Percentiles rank a stretch among this genome's conserved stretches.
These are phyloP conservation scores for Pheosia tremula DNA, from an alignment of 2,888 invertebrate genomes.

Conservation along the genomic window DNA sequence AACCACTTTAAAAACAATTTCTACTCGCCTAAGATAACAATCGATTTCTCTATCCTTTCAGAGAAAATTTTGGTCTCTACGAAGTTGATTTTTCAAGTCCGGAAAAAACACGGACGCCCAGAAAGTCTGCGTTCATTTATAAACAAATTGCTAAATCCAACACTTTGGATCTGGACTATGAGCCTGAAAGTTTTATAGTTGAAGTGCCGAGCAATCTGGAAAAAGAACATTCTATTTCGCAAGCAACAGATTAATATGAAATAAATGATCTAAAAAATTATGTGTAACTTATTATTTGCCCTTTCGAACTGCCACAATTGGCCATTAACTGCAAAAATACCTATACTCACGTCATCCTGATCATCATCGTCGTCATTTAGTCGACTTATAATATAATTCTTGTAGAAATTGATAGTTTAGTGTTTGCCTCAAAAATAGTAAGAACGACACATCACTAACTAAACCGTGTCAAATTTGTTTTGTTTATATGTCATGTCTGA, in stretches of 20 bases:
- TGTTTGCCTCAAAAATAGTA: constrained; percentile 6
- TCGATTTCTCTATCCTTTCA: constrained; percentile 55
- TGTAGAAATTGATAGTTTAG: too few species aligned
- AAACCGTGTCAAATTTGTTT: constrained; percentile 48
- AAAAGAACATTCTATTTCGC: constrained; percentile 5
- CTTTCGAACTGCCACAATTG: too few species aligned
- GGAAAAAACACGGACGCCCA: constrained; percentile 84
- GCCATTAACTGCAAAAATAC: too few species aligned
- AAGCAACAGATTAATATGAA: too few species aligned
- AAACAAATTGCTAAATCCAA: constrained; percentile 72
- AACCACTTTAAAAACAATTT: background rate
- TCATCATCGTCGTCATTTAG: too few species aligned
- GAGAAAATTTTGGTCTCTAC: constrained; percentile 88
- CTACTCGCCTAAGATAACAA: too few species aligned
- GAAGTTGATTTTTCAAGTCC: constrained; percentile 86
- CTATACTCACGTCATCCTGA: too few species aligned
- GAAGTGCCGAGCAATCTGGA: constrained; percentile 27
- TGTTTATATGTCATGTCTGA: constrained; percentile 72
- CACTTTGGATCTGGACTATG: constrained; percentile 55
- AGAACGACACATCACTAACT: constrained; percentile 27
- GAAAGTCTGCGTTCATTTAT: constrained; percentile 84
- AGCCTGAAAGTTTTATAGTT: constrained; percentile 53
- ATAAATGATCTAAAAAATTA: background rate
- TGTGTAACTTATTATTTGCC: too few species aligned
- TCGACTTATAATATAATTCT: background rate